Evolutionary conservation across 2,797 vertebrate genomes (phyloP).

Genomic region (Sebastes taczanowskii): DNA sequence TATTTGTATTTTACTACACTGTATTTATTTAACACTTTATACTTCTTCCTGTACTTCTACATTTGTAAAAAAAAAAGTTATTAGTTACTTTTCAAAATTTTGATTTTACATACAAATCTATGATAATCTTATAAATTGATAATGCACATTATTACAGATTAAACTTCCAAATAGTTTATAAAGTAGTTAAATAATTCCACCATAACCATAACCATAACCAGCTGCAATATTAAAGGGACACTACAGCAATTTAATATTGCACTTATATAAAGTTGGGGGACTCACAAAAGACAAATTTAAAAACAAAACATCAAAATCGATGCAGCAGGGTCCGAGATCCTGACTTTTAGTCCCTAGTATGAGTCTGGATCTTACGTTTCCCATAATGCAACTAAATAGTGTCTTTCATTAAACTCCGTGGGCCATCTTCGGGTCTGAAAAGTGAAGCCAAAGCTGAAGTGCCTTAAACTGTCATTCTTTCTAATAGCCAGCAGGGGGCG

Average conservation of each 20-base stretch:
- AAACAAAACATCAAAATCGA: background rate
- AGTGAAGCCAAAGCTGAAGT: too few species aligned
- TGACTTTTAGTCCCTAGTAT: background rate
- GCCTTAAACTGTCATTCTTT: too few species aligned
- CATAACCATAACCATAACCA: too few species aligned
- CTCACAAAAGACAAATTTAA: background rate
- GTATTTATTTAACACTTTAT: background rate
- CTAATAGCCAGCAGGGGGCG: too few species aligned
- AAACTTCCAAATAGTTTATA: background rate
- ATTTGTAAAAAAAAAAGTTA: background rate
- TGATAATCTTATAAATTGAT: background rate
- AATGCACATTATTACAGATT: accelerated
- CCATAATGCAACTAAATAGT: background rate
- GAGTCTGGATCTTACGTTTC: background rate
- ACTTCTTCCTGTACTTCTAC: background rate
- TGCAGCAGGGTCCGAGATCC: background rate
- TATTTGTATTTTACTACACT: background rate
- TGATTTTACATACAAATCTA: background rate
- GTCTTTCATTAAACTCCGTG: too few species aligned
- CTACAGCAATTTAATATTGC: background rate
- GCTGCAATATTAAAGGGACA: background rate
- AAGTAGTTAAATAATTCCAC: background rate
- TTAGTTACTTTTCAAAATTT: background rate
- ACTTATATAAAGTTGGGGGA: background rate
- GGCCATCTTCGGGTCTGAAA: too few species aligned